phyloP scores from a whole-genome alignment of 2,888 invertebrate species.

The Athalia circularis region DNA sequence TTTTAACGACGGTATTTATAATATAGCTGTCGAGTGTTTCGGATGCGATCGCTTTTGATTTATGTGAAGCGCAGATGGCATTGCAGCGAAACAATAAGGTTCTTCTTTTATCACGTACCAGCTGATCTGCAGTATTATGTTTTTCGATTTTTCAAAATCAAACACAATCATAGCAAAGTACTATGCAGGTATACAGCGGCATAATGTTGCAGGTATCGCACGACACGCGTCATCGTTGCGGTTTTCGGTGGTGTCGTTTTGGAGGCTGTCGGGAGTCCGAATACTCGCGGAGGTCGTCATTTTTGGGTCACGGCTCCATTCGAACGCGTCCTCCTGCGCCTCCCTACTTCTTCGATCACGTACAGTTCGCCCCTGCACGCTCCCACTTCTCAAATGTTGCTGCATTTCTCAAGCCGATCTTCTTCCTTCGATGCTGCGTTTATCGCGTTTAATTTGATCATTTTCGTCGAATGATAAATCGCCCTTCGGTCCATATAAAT shows the following conservation, averaged over 20 bases:
- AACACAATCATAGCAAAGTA: conserved; percentile 16
- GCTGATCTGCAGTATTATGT: neutral
- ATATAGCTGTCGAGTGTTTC: no score
- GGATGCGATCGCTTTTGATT: no score
- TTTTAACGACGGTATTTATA: no score
- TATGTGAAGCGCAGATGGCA: no score
- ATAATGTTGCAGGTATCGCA: no score
- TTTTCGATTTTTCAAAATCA: conserved; percentile 43
- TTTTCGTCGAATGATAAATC: no score
- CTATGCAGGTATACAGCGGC: no score
- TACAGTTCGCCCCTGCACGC: neutral
- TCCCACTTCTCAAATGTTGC: neutral
- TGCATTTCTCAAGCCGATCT: neutral
- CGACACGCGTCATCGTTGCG: no score
- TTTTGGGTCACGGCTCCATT: conserved; percentile 62
- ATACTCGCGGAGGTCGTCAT: conserved; percentile 60
- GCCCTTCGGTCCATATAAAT: no score
- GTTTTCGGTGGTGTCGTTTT: conserved; percentile 48
- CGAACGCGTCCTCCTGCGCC: neutral
- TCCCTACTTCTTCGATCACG: neutral
- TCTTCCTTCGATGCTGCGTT: no score
- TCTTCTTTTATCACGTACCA: neutral
- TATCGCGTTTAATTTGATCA: no score
- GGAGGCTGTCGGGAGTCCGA: conserved; percentile 50
- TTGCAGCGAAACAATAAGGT: no score